These are phyloP conservation scores for Poecilia velifera DNA, from an alignment of 2,797 vertebrate species.

Conservation along the genomic window DNA sequence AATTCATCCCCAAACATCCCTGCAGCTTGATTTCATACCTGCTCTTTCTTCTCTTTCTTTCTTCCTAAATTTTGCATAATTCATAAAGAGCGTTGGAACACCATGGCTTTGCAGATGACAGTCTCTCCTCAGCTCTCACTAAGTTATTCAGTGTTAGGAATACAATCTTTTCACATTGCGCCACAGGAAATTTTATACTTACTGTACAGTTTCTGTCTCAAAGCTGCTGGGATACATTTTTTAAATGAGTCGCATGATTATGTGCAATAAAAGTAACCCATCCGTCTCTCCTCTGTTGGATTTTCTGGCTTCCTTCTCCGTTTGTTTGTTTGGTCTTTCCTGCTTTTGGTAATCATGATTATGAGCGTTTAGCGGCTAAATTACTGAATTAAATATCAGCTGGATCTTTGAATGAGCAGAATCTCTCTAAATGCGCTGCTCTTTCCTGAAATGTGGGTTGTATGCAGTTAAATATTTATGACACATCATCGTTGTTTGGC, in stretches of 20 bases:
- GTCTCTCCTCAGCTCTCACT: conserved; percentile 13
- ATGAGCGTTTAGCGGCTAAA: conserved; percentile 9
- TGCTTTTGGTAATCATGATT: neutral
- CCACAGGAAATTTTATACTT: conserved; percentile 9
- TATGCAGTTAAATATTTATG: conserved; percentile 3
- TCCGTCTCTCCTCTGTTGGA: conserved; percentile 7
- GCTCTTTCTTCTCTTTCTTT: conserved; percentile 4
- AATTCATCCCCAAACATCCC: neutral
- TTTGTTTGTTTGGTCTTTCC: neutral
- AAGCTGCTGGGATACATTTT: conserved; percentile 15
- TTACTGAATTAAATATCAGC: conserved; percentile 2
- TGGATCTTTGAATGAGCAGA: neutral
- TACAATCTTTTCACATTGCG: conserved; percentile 7
- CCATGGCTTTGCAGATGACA: conserved; percentile 23
- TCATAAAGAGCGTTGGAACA: conserved; percentile 21
- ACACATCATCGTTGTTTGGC: neutral
- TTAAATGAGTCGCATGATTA: conserved; percentile 12
- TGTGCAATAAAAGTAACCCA: conserved; percentile 11
- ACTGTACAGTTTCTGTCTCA: conserved; percentile 2
- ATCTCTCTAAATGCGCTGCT: conserved; percentile 9
- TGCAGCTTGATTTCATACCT: conserved; percentile 4
- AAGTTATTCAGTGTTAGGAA: conserved; percentile 19
- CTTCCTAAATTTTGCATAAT: conserved; percentile 17
- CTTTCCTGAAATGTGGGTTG: neutral
- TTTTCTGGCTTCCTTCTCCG: conserved; percentile 15